These are phyloP conservation scores for Procambarus clarkii DNA, from an alignment of 1,140 invertebrate genomes.

Conservation along the genomic window DNA sequence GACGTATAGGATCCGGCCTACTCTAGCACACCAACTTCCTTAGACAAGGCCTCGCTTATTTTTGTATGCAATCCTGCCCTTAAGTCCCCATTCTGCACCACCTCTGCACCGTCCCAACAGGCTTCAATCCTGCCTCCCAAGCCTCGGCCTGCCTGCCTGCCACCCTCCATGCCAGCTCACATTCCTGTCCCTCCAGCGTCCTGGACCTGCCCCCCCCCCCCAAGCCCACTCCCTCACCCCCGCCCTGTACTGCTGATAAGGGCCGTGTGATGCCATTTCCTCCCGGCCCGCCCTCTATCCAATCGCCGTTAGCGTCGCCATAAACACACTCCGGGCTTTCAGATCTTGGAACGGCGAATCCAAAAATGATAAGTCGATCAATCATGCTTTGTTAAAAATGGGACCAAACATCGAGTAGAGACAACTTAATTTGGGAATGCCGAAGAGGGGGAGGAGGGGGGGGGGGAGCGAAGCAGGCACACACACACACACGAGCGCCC, in stretches of 20 bases:
- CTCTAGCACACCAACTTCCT: no score
- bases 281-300: conserved; percentile 62
- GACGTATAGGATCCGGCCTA: not conserved
- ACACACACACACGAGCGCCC: conserved; percentile 1
- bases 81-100: no score
- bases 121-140: not conserved
- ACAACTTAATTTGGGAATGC: conserved; percentile 66
- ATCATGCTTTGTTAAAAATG: conserved; percentile 68
- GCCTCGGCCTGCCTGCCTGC: no score
- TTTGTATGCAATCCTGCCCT: no score
- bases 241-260: conserved; percentile 65
- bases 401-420: conserved; percentile 54
- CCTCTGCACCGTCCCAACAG: no score
- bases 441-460: not conserved
- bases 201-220: not conserved
- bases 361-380: conserved; percentile 69
- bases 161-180: not conserved
- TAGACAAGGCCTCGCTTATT: no score
- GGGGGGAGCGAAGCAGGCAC: not conserved
- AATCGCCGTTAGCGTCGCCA: conserved; percentile 68
- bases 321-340: conserved; percentile 66
- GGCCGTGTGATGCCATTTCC: conserved; percentile 55
- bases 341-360: conserved; percentile 62
- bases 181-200: no score
- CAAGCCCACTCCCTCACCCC: not conserved